These are phyloP conservation scores for Ectemnius cavifrons DNA, from an alignment of 2,888 invertebrate species.

Conservation along the genomic window DNA sequence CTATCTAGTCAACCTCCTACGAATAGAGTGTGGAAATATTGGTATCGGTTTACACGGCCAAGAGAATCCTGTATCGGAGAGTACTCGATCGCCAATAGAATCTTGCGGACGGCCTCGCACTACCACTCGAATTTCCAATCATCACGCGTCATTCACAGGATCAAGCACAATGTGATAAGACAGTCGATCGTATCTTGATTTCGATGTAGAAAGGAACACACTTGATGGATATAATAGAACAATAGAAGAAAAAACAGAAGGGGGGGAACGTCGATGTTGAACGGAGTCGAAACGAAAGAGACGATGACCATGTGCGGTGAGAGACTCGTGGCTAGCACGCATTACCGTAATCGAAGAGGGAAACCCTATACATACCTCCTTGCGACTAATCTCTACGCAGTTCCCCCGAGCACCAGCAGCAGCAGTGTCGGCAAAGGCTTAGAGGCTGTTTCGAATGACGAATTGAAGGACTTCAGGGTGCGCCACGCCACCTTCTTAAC, in stretches of 20 bases:
- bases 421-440: not conserved
- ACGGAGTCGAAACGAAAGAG: not conserved
- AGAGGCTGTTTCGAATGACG: not conserved
- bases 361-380: slow-evolving; percentile 65
- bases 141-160: no score
- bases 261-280: not conserved
- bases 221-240: no score
- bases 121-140: no score
- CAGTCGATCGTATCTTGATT: not conserved
- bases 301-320: not conserved
- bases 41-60: no score
- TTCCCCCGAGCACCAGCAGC: not conserved
- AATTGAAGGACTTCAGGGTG: slow-evolving; percentile 3
- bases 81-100: not conserved
- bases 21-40: no score
- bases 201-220: not conserved
- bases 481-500: slow-evolving; percentile 6
- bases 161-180: not conserved
- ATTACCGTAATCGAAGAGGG: slow-evolving; percentile 69
- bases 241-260: no score
- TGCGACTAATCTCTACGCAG: slow-evolving; percentile 17
- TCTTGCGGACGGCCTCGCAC: no score
- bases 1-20: no score
- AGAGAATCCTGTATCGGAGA: no score
- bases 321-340: slow-evolving; percentile 7